Conservation (phyloP, 1,140 invertebrate genomes). For the Drosophila suzukii region DNA sequence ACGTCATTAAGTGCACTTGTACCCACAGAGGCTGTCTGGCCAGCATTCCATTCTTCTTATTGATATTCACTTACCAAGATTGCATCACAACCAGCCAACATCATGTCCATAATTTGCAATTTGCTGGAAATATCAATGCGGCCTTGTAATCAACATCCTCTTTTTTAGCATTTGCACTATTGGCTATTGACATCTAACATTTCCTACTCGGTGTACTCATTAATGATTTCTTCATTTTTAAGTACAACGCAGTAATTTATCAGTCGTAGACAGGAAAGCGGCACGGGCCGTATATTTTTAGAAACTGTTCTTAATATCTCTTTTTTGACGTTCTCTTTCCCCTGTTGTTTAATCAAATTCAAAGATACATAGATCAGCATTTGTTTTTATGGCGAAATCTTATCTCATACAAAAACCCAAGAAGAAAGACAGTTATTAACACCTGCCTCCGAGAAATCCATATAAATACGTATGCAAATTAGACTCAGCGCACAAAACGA, state of each 20-base stretch:
- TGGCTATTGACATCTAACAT: slow-evolving; percentile 4
- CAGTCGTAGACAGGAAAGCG: neutral
- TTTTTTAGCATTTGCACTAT: slow-evolving; percentile 38
- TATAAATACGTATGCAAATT: slow-evolving; percentile 32
- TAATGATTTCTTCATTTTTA: slow-evolving; percentile 2
- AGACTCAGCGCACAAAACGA: slow-evolving; percentile 12
- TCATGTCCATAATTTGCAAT: slow-evolving; percentile 23
- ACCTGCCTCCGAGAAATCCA: slow-evolving; percentile 13
- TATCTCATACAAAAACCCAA: neutral
- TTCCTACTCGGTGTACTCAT: slow-evolving; percentile 2
- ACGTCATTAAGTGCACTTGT: neutral
- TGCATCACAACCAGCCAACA: slow-evolving; percentile 31
- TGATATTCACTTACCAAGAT: slow-evolving; percentile 35
- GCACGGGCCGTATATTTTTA: neutral
- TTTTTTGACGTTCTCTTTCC: neutral
- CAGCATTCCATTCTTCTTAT: slow-evolving; percentile 14
- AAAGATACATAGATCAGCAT: neutral
- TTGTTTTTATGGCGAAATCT: neutral
- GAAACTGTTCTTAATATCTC: neutral
- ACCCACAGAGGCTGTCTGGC: slow-evolving; percentile 3
- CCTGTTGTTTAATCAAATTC: neutral
- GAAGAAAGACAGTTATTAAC: slow-evolving; percentile 22
- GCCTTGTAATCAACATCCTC: slow-evolving; percentile 26
- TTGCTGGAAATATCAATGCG: slow-evolving; percentile 16
- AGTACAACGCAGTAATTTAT: slow-evolving; percentile 4